Base-by-base conservation (phyloP, 53 echinoderm and acorn worm species). In the Echinarachnius parma region DNA sequence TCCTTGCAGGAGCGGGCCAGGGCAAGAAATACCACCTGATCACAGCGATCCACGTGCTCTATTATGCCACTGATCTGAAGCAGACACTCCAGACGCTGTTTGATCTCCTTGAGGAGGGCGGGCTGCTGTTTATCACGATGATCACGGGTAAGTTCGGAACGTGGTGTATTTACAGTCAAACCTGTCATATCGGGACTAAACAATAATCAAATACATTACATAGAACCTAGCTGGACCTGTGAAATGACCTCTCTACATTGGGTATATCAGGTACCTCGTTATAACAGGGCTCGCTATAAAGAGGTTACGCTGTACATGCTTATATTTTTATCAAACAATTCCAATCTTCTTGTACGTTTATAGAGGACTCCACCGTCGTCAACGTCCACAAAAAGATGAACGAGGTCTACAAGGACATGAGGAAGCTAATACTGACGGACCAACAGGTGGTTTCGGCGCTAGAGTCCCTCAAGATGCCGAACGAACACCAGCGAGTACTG, bases 1-100 rank as follows among this genome's bases (percentile, higher is more conserved):
- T 34, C 53, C 34, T 34, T 25, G 23, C 11, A 10, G 18, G 48
- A 19, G n/a, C n/a, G n/a, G n/a, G n/a, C n/a, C 66, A 52, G 31
- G 32, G 33, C 32, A 21, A 22, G 13, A 80, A 80, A 28, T 80
- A 59, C 37, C 80, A 80, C 48, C 46, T 69, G 23, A 80, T 80
- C 34, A 44, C 30, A 7, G 80, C 80, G 30, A 37, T 80, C 26
- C 59, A 48, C 32, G 80, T 80, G 26, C 32, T 80, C 25, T 80
- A 80, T 33, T 80, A 80, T 26, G 68, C 59, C 13, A 19, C 58
- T 4, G 48, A 80, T 28, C 53, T 67, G 61, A 32, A 69, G 26
- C 16, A 37, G 47, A 63, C 46, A 10, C 31, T 80, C 2, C 44
- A 59, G 48, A 59, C 46, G 9, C 45, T 80, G n/a, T 5, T 69